These are phyloP conservation scores for Junonia oenone DNA, from an alignment of 2,888 invertebrate genomes.

Conservation along the genomic window DNA sequence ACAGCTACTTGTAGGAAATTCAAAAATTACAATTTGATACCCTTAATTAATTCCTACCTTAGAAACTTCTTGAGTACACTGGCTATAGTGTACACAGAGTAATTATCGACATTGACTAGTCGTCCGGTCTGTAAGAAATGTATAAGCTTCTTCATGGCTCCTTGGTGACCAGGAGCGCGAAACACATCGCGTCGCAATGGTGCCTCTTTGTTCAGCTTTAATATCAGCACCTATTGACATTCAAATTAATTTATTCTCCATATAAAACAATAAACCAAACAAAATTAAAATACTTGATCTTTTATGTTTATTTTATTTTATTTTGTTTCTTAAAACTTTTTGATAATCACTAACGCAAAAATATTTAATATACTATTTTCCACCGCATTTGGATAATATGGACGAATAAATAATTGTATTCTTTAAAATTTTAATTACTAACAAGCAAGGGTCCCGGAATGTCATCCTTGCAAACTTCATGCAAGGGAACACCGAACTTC, in stretches of 20 bases:
- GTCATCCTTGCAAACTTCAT: conserved; percentile 96
- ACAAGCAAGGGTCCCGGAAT: conserved; percentile 95
- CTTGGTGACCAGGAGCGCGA: conserved; percentile 96
- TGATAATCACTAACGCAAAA: neutral
- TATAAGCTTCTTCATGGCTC: conserved; percentile 94
- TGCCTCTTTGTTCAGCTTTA: conserved; percentile 96
- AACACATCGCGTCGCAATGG: conserved; percentile 96
- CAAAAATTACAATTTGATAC: too few relatives aligned
- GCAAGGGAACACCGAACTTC: conserved; percentile 94
- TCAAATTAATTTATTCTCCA: conserved; percentile 8
- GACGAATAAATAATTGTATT: neutral
- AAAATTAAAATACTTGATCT: neutral
- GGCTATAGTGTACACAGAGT: conserved; percentile 98
- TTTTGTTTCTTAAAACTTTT: too few relatives aligned
- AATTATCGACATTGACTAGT: conserved; percentile 95
- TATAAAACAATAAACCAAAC: neutral
- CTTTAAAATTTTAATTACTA: conserved; percentile 55
- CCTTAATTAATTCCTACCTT: conserved; percentile 48
- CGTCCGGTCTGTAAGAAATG: conserved; percentile 94
- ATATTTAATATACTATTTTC: neutral
- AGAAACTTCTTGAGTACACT: conserved; percentile 99
- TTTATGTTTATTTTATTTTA: neutral
- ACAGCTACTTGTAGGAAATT: too few relatives aligned
- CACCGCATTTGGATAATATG: neutral
- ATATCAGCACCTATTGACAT: conserved; percentile 86